Evolutionary conservation across 64 coral and sea anemone genomes (phyloP), one percentile per base, ranked within the genome.

Genomic region (Astreopora myriophthalma): DNA sequence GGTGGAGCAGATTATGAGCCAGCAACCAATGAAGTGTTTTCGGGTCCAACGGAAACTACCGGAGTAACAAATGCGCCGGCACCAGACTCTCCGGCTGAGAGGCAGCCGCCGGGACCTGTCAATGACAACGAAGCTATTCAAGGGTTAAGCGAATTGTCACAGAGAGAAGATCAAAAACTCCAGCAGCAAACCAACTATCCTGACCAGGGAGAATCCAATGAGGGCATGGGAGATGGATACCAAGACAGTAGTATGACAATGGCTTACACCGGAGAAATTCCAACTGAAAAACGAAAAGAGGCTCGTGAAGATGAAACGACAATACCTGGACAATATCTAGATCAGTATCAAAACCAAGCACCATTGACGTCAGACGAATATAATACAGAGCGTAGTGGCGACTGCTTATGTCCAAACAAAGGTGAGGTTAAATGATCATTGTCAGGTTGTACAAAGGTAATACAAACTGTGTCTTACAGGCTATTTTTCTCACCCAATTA

Each of bases 321-420:
- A 9, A 78, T 28, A 8, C 40, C 3, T 3, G 14, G 22, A 60
- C 30, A 8, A 34, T 70, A 31, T 70, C 67, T 1, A 39, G 10
- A 64, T 65, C 52, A 5, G 38, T 28, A 23, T 62, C 19, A 62
- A 63, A 29, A 12, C 58, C 22, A 36, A 63, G 34, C 55, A 10
- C 32, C 16, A 12, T 12, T 65, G 58, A 65, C 57, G 11, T 57
- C 52, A 37, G 33, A 37, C 52, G 14, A 83, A 19, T 83, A 83
- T 22, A 57, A 38, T 5, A 38, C 79, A 83, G 79, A 83, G 33
- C 33, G 55, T 24, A 7, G 31, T 11, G 80, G 73, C 13, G 80
- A 86, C 20, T 92, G 90, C 48, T 61, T 92, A 5, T 92, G 90
- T 37, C 90, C 90, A 32, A 92, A 85, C 17, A 92, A 86, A 86